phyloP scores from a whole-genome alignment of 2,113 vertebrate genomes.

The Megaceryle torquata region DNA sequence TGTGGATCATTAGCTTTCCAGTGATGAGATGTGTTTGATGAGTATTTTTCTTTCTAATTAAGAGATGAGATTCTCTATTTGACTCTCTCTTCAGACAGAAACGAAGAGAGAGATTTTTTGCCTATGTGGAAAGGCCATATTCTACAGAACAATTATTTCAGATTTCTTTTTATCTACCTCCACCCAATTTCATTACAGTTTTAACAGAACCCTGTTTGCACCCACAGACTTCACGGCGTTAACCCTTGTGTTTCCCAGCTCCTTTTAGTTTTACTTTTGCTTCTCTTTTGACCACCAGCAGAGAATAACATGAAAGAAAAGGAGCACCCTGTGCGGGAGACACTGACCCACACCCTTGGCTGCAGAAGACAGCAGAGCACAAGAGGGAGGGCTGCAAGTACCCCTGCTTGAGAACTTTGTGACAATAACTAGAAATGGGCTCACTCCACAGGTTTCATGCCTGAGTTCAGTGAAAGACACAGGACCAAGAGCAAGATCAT shows the following conservation, averaged over 20 bases:
- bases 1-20: slow-evolving; percentile 81
- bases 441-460: not conserved
- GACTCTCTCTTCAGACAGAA: slow-evolving; percentile 75
- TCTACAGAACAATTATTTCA: slow-evolving; percentile 77
- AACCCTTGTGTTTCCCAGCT: slow-evolving; percentile 13
- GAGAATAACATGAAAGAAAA: not conserved
- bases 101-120: slow-evolving; percentile 69
- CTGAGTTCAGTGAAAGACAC: not conserved
- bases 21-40: slow-evolving; percentile 80
- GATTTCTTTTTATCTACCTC: slow-evolving; percentile 69
- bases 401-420: not conserved
- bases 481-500: not conserved
- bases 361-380: not conserved
- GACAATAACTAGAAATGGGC: not conserved
- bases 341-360: not conserved
- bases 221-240: slow-evolving; percentile 34
- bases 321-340: not conserved
- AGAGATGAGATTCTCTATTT: slow-evolving; percentile 76
- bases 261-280: not conserved
- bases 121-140: slow-evolving; percentile 67
- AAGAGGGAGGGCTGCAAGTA: not conserved
- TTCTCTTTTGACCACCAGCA: not conserved
- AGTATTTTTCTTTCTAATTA: slow-evolving; percentile 85
- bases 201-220: slow-evolving; percentile 62
- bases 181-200: slow-evolving; percentile 65